Evolutionary conservation across 1,140 invertebrate genomes (phyloP).

Genomic region (Bombus sylvicola): DNA sequence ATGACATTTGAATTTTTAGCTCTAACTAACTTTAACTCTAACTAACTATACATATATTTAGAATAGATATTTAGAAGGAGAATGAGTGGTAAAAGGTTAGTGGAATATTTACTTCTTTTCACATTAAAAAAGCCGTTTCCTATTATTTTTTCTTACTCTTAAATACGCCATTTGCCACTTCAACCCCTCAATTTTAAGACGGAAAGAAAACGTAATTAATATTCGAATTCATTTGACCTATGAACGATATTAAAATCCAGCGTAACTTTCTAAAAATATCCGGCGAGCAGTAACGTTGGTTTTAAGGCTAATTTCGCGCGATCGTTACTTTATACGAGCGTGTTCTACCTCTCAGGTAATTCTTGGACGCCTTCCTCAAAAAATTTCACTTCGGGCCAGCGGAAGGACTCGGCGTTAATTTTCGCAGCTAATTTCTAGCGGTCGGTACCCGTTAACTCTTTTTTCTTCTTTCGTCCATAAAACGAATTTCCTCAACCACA

Average conservation of each 20-base stretch:
- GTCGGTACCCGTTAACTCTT: neutral
- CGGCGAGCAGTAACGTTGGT: neutral
- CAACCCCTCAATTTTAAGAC: neutral
- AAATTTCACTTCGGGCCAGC: neutral
- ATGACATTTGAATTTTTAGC: too few relatives aligned
- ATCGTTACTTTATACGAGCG: constrained; percentile 13
- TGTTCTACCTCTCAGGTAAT: neutral
- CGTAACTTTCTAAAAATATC: neutral
- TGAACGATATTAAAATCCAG: neutral
- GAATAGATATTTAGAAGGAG: too few relatives aligned
- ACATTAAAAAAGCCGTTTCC: neutral
- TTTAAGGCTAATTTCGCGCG: constrained; percentile 8
- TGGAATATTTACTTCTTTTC: too few relatives aligned
- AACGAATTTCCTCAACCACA: neutral
- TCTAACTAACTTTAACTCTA: too few relatives aligned
- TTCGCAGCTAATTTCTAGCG: constrained; percentile 17
- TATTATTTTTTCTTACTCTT: neutral
- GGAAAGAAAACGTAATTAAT: neutral
- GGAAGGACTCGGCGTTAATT: neutral
- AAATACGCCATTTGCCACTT: neutral
- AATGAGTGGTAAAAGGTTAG: too few relatives aligned
- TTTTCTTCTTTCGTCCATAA: neutral
- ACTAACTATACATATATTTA: too few relatives aligned
- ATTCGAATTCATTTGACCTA: too few relatives aligned
- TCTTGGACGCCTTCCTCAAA: neutral